phyloP scores from a whole-genome alignment of 2,888 invertebrate species.

The Brenthis daphne region DNA sequence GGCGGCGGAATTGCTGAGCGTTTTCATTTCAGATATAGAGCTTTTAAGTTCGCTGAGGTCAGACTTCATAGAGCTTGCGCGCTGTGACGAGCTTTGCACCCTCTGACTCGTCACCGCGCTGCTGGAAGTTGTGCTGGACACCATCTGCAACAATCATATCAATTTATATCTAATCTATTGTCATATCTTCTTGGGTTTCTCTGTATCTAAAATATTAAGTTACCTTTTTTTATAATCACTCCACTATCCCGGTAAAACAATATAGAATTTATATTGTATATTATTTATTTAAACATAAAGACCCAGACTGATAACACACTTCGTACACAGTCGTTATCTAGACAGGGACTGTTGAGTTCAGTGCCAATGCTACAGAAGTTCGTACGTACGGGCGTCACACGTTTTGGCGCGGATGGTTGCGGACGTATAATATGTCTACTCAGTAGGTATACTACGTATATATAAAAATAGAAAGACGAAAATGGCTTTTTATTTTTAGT shows the following conservation, averaged over 20 bases:
- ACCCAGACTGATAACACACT: constrained; percentile 44
- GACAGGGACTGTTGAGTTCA: constrained; percentile 74
- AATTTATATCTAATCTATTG: background rate
- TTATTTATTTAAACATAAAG: constrained; percentile 34
- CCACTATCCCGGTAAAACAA: background rate
- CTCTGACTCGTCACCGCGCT: constrained; percentile 83
- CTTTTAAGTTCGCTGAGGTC: constrained; percentile 90
- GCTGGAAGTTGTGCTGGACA: constrained; percentile 83
- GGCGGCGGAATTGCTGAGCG: constrained; percentile 78
- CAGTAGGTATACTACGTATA: constrained; percentile 63
- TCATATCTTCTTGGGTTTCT: background rate
- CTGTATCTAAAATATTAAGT: background rate
- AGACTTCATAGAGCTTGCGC: constrained; percentile 90
- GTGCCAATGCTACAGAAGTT: constrained; percentile 76
- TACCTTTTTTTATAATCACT: background rate
- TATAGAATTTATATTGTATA: background rate
- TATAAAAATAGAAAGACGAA: constrained; percentile 40
- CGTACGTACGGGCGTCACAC: constrained; percentile 69
- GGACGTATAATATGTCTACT: constrained; percentile 50
- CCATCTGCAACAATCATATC: constrained; percentile 53
- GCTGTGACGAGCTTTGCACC: constrained; percentile 82
- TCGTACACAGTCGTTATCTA: constrained; percentile 70
- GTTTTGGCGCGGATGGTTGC: constrained; percentile 76
- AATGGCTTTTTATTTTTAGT: constrained; percentile 37
- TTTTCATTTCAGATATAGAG: constrained; percentile 94